Evolutionary conservation across 2,888 invertebrate species (phyloP), one percentile per base, ranked within the genome.

Genomic region (Chalcis sispes): DNA sequence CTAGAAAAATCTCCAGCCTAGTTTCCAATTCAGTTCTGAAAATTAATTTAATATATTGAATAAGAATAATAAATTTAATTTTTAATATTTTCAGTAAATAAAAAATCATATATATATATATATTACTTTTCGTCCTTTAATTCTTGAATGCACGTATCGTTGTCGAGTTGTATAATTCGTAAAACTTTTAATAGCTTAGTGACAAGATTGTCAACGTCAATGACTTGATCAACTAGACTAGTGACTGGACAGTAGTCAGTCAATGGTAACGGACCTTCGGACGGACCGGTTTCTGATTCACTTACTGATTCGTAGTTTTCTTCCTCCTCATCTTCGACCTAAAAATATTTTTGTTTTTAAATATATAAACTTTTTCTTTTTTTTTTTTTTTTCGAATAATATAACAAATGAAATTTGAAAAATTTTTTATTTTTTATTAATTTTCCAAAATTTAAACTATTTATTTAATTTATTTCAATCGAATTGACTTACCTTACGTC

Each of bases 171-270:
- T 83, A 95, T 92, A 81, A 95, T 94, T 77, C 94, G 91, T 83
- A 93, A 89, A 18, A 93, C 93, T 88, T 93, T 93, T 69, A 95
- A 89, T 82, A 95, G 89, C 85, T 94, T 93, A 13, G 94, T 93
- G 15, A 95, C 92, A 50, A 94, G 90, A 87, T 93, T 93, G 89
- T 95, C 95, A 20, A 94, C 93, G 79, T 93, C 93, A 71, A 94
- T 93, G 18, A 94, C 93, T 90, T 94, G 93, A 87, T 94, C 94
- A 25, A 94, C 92, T 40, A 93, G 90, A 56, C 92, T 91, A 77
- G 91, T 91, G 3, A 91, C 90, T 5, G 91, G 89, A 82, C 91
- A 91, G 81, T 90, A 90, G 77, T 92, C 92, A 73, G 87, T 88
- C 77, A 88, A 83, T 59, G 86, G 89, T 64, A 86, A 82, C 67